Conservation (phyloP, 2,113 vertebrate genomes). For the Hemichromis elongatus region DNA sequence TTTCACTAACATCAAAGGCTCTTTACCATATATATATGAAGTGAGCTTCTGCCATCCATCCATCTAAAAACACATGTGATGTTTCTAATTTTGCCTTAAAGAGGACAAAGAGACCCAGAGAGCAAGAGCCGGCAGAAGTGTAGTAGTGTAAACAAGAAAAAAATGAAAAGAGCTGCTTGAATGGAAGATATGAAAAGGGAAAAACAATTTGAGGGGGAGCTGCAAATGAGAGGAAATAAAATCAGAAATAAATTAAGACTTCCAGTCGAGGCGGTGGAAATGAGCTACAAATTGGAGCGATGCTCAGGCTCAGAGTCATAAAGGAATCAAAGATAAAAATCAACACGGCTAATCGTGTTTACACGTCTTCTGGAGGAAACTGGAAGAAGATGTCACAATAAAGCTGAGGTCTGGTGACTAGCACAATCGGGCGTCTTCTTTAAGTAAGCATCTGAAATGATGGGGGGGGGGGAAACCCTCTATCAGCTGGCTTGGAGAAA, state of each 20-base stretch:
- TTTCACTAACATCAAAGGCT: neutral
- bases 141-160: neutral
- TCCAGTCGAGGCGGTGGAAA: neutral
- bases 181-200: slow-evolving; percentile 1
- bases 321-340: slow-evolving; percentile 1
- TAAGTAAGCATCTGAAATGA: neutral
- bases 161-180: slow-evolving; percentile 2
- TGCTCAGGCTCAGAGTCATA: neutral
- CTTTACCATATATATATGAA: neutral
- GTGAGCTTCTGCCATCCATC: neutral
- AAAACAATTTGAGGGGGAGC: slow-evolving; percentile 12
- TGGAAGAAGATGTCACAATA: neutral
- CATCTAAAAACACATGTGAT: neutral
- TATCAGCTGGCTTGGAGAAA: neutral
- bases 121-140: neutral
- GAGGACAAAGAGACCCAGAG: slow-evolving; percentile 9
- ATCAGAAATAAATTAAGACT: slow-evolving; percentile 23
- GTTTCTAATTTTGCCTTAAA: slow-evolving; percentile 22
- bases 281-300: slow-evolving; percentile 28
- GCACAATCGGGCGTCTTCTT: neutral
- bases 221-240: slow-evolving; percentile 20
- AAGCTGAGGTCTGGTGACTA: neutral
- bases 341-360: slow-evolving; percentile 6
- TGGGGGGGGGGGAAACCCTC: neutral
- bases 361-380: neutral